Base-by-base conservation (phyloP, 2,113 vertebrate species). In the Tapirus terrestris region DNA sequence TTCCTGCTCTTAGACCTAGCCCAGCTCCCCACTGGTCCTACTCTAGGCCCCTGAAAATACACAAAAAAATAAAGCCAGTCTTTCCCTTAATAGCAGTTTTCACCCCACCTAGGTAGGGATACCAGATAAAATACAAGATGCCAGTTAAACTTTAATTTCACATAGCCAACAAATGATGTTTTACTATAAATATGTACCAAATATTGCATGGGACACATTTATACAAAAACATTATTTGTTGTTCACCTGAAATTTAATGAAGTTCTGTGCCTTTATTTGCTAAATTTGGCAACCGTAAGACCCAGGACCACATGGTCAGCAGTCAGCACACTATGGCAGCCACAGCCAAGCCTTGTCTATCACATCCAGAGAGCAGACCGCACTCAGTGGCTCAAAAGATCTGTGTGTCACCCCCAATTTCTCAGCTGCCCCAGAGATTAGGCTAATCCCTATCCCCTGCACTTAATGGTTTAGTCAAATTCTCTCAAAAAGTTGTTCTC, bases 231-330 rank as follows among this genome's bases (percentile, higher is more conserved):
- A 67, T 58, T 65, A 76, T n/a, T 94, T 43, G 0, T 43, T 91
- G 43, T 81, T 93, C 39, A 81, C 36, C 65, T 88, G 51, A 91
- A 96, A 95, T 70, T 85, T 92, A 96, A 80, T 43, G 68, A 45
- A 53, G 16, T 79, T 21, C 25, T 63, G 4, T 83, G 43, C 2
- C 20, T 95, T 93, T 77, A 61, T 96, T 77, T 92, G 29, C n/a
- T 96, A 75, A 83, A 88, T 92, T 82, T 75, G 8, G 11, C 39
- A 92, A 79, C 21, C 60, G 36, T 61, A 16, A 56, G 31, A 68
- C n/a, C 45, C 51, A 48, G 12, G 21, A 84, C 67, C 65, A 51
- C 1, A 5, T 56, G 75, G 73, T 81, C 14, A 89, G 65, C 53
- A 53, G 43, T 39, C 88, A 63, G 14, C n/a, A 81, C 39, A 51